Evolutionary conservation across 2,113 vertebrate genomes (phyloP), one percentile per base, ranked within the genome.

Genomic region (Ceratotherium simum): DNA sequence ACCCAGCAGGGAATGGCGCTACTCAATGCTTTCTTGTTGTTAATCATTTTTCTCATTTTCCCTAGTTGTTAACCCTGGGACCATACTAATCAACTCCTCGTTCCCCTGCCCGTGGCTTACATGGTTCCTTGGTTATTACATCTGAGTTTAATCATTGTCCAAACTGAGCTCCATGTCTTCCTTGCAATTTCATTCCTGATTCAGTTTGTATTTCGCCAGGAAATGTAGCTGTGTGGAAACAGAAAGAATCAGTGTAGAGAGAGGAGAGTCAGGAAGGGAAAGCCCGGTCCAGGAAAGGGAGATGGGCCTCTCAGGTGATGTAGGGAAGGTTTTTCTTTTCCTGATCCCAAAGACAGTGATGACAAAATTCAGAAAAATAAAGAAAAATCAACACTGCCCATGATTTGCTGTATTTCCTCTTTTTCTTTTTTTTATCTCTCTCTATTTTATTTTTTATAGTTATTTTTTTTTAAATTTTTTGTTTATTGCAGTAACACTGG

Each of bases 41-140:
- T 98, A 96, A 97, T 97, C 94, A 96, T 98, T 97, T 97, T 98
- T 97, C 97, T 98, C 96, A 96, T 98, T 98, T 98, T 94, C 97
- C 82, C 92, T 95, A 27, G 75, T 95, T 97, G 95, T 96, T 97
- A 97, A 97, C 97, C 90, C 87, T 78, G 91, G 92, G 97, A 94
- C 94, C 94, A 90, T n/a, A 96, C 96, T 97, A 95, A 98, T 97
- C 96, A 98, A 90, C 90, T 97, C 75, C 79, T 90, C 39, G 23
- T 98, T 93, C 92, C 73, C 69, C 64, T 96, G 98, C 95, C 95
- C 3, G 33, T 97, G 96, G 90, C 97, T 95, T 91, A 97, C 96
- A 95, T 94, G 94, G 95, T 92, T 96, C 90, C 89, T 72, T 87
- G 95, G 92, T 96, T 97, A 97, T 98, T 97, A 96, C 82, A 97